phyloP scores from a whole-genome alignment of 2,113 vertebrate genomes.

The Neogale vison region DNA sequence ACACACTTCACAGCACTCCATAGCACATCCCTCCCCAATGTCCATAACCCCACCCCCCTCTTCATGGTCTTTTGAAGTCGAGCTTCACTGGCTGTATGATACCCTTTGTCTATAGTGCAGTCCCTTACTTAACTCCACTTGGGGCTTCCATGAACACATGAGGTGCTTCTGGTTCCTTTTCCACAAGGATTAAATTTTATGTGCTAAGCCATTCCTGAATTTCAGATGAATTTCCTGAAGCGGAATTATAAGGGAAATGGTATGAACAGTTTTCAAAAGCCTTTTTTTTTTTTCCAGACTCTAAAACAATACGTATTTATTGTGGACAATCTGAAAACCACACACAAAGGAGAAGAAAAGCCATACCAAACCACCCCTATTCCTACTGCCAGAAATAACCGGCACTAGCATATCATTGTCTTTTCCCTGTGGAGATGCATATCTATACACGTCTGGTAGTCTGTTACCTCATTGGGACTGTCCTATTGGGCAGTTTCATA shows the following conservation, averaged over 20 bases:
- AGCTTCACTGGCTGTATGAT: not conserved
- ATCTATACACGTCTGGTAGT: not conserved
- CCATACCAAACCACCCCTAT: not conserved
- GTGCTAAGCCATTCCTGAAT: not conserved
- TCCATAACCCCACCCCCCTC: not conserved
- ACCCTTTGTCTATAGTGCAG: too few relatives aligned
- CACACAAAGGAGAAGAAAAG: not conserved
- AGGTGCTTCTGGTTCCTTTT: not conserved
- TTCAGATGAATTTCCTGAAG: not conserved
- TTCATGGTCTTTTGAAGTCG: not conserved
- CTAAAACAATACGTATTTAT: not conserved
- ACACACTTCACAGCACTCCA: too few relatives aligned
- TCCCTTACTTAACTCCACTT: not conserved
- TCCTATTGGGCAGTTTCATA: not conserved
- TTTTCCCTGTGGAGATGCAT: not conserved
- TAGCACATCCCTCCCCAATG: too few relatives aligned
- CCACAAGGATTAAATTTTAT: not conserved
- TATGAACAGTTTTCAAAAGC: not conserved
- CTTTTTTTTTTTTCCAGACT: not conserved
- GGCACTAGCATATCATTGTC: not conserved
- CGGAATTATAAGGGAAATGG: not conserved
- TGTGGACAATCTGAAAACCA: not conserved
- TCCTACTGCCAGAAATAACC: not conserved
- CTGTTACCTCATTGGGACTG: not conserved
- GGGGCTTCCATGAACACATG: too few relatives aligned